A percentile compares a stretch with the other conserved stretches of the same genome.
Evolutionary conservation across 2,113 vertebrate species (phyloP).

Genomic region (Cheilinus undulatus): DNA sequence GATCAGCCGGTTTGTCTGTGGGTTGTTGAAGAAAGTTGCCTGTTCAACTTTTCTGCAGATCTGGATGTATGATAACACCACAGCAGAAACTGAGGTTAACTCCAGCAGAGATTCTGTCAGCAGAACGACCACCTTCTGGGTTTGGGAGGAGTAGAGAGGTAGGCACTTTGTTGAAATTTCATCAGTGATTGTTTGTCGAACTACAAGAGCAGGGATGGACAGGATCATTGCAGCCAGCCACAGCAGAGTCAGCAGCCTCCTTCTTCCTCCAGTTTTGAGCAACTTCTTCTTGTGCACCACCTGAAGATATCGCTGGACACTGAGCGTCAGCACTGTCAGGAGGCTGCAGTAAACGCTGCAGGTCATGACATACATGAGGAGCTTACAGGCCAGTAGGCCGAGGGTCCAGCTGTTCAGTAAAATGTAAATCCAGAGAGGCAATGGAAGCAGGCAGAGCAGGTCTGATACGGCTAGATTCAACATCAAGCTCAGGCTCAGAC

Average conservation of each 20-base stretch:
- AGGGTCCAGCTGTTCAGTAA: slow-evolving; percentile 21
- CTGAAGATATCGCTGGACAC: slow-evolving; percentile 49
- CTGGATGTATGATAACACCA: slow-evolving; percentile 30
- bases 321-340: slow-evolving; percentile 38
- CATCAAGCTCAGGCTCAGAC: slow-evolving; percentile 44
- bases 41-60: slow-evolving; percentile 26
- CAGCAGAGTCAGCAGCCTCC: slow-evolving; percentile 26
- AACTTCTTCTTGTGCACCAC: slow-evolving; percentile 12
- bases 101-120: slow-evolving; percentile 19
- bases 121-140: slow-evolving; percentile 6
- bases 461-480: slow-evolving; percentile 50
- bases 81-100: not conserved
- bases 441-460: slow-evolving; percentile 29
- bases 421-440: slow-evolving; percentile 45
- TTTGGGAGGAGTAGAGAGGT: not conserved
- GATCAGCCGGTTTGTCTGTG: slow-evolving; percentile 30
- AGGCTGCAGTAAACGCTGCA: slow-evolving; percentile 19
- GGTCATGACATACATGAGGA: not conserved
- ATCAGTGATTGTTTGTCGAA: not conserved
- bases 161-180: accelerated
- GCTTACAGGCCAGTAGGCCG: slow-evolving; percentile 24
- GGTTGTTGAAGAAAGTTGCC: slow-evolving; percentile 36
- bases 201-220: slow-evolving; percentile 15
- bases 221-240: slow-evolving; percentile 28
- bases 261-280: not conserved